phyloP scores from a whole-genome alignment of 2,113 vertebrate species.

The Siniperca chuatsi region DNA sequence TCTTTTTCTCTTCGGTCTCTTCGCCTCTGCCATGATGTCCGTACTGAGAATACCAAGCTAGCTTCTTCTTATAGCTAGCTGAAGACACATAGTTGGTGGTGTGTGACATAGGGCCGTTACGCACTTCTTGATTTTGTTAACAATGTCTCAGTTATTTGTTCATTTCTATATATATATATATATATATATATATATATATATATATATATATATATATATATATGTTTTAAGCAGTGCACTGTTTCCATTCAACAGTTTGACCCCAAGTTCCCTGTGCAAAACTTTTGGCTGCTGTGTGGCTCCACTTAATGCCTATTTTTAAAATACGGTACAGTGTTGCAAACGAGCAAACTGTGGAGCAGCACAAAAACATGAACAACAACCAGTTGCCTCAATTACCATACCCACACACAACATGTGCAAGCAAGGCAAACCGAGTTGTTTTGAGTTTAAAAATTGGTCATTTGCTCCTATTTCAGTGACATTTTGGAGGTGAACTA shows the following conservation, averaged over 20 bases:
- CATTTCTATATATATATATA: too few relatives aligned
- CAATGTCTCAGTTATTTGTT: conserved; percentile 32
- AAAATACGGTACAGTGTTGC: background rate
- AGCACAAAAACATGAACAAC: conserved; percentile 49
- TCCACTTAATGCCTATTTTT: conserved; percentile 8
- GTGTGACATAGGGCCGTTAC: too few relatives aligned
- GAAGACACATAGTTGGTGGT: too few relatives aligned
- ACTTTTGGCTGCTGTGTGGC: conserved; percentile 32
- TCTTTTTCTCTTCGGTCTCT: too few relatives aligned
- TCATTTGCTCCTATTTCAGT: conserved; percentile 53
- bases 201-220: too few relatives aligned
- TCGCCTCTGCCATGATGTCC: too few relatives aligned
- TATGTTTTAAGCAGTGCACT: conserved; percentile 6
- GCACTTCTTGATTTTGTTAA: conserved; percentile 18
- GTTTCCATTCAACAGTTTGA: conserved; percentile 31
- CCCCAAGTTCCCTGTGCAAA: conserved; percentile 15
- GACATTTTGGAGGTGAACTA: conserved; percentile 41
- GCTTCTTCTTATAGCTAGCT: too few relatives aligned
- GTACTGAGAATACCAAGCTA: too few relatives aligned
- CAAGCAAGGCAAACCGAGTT: background rate
- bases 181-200: too few relatives aligned
- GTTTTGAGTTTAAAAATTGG: conserved; percentile 36
- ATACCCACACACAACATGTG: background rate
- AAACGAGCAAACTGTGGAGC: conserved; percentile 55
- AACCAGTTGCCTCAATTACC: conserved; percentile 51